Percentiles rank a stretch among this genome's conserved stretches.
Conservation (phyloP, 2,113 vertebrate genomes). For the Scomber colias region DNA sequence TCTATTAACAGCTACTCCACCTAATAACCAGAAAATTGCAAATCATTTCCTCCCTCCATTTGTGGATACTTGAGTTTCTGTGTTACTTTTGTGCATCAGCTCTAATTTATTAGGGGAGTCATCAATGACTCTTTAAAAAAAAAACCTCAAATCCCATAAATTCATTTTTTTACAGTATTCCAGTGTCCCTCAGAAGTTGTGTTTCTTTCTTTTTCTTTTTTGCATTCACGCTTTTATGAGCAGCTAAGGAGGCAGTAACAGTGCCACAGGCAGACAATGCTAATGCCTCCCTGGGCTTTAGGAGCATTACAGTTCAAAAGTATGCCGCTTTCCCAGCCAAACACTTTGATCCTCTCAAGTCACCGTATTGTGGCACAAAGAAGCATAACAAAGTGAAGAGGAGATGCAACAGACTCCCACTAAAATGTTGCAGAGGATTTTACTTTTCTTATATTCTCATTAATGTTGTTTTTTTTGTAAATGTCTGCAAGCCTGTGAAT, state of each 20-base stretch:
- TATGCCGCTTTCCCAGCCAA: slow-evolving; percentile 56
- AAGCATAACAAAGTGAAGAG: slow-evolving; percentile 38
- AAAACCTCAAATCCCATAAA: slow-evolving; percentile 26
- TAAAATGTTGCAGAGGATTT: slow-evolving; percentile 29
- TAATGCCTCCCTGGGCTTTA: slow-evolving; percentile 65
- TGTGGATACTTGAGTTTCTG: neutral
- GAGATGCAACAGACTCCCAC: slow-evolving; percentile 21
- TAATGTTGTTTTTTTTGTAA: neutral
- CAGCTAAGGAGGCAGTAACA: slow-evolving; percentile 63
- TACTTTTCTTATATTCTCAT: slow-evolving; percentile 9
- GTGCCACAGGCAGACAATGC: slow-evolving; percentile 68
- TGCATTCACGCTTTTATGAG: slow-evolving; percentile 62
- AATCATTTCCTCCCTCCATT: neutral
- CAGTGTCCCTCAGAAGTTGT: slow-evolving; percentile 56
- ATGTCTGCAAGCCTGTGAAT: neutral
- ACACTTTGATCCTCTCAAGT: slow-evolving; percentile 68
- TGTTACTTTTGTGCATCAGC: neutral
- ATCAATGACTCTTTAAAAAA: slow-evolving; percentile 20
- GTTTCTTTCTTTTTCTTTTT: slow-evolving; percentile 52
- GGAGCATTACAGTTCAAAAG: slow-evolving; percentile 65
- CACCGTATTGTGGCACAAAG: slow-evolving; percentile 39
- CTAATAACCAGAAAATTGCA: slow-evolving; percentile 6
- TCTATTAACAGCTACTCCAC: neutral
- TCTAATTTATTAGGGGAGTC: slow-evolving; percentile 32
- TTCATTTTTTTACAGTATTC: slow-evolving; percentile 46